Percentiles rank a stretch among this genome's conserved stretches.
phyloP scores from a whole-genome alignment of 2,113 vertebrate species.

The Dicaeum eximium region DNA sequence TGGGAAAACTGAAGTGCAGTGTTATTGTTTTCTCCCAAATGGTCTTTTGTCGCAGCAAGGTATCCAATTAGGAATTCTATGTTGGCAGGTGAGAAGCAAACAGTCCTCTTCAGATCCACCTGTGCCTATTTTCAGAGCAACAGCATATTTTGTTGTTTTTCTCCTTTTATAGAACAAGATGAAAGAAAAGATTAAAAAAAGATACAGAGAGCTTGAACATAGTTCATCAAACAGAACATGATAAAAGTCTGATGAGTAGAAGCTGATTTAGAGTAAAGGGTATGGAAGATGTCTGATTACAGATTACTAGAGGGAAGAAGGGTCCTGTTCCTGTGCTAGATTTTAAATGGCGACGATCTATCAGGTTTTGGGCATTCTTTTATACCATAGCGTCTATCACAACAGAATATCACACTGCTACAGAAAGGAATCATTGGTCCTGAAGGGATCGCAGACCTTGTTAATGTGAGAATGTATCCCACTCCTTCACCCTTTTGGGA shows the following conservation, averaged over 20 bases:
- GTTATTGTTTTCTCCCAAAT: neutral
- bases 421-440: neutral
- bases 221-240: neutral
- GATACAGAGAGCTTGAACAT: neutral
- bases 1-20: neutral
- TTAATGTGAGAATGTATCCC: neutral
- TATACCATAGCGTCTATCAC: neutral
- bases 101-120: neutral
- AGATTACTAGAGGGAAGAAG: neutral
- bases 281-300: neutral
- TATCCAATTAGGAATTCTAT: constrained; percentile 2
- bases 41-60: neutral
- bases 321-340: neutral
- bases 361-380: neutral
- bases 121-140: neutral
- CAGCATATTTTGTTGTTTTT: neutral
- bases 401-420: neutral
- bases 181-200: neutral
- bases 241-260: neutral
- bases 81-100: constrained; percentile 34
- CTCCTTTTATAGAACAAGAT: neutral
- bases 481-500: neutral
- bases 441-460: neutral
- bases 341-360: neutral
- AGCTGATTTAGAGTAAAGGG: neutral